Conservation (phyloP, 2,113 vertebrate species). For the Labeo catla region DNA sequence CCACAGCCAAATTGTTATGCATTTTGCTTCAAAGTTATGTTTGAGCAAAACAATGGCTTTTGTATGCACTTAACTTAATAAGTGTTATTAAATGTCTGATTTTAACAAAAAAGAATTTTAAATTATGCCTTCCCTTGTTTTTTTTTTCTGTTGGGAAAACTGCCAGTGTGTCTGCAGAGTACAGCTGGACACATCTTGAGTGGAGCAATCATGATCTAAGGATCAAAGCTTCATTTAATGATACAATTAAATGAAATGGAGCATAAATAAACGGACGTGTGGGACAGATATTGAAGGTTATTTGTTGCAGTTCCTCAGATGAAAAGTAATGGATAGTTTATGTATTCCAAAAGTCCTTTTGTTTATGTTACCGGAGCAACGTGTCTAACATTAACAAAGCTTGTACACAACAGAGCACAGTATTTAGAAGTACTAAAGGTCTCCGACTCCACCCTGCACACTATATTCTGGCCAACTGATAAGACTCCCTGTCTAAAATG, state of each 20-base stretch:
- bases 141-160: background rate
- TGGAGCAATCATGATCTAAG: background rate
- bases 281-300: slow-evolving; percentile 18
- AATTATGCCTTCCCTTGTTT: background rate
- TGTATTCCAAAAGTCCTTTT: background rate
- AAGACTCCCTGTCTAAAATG: slow-evolving; percentile 14
- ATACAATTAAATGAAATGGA: background rate
- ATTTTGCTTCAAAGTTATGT: background rate
- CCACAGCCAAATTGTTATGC: background rate
- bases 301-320: slow-evolving; percentile 13
- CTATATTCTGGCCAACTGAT: slow-evolving; percentile 33
- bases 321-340: background rate
- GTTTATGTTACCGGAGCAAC: slow-evolving; percentile 8
- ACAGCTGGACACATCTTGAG: slow-evolving; percentile 11
- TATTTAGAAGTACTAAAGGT: slow-evolving; percentile 21
- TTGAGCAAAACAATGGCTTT: background rate
- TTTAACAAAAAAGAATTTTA: too few species aligned
- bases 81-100: background rate
- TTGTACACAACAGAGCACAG: slow-evolving; percentile 10
- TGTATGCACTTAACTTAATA: background rate
- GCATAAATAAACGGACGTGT: slow-evolving; percentile 3
- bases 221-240: slow-evolving; percentile 29
- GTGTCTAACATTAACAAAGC: background rate
- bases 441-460: slow-evolving; percentile 6
- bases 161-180: background rate